Conservation (phyloP, 2,113 vertebrate genomes). For the Orthonyx spaldingii region DNA sequence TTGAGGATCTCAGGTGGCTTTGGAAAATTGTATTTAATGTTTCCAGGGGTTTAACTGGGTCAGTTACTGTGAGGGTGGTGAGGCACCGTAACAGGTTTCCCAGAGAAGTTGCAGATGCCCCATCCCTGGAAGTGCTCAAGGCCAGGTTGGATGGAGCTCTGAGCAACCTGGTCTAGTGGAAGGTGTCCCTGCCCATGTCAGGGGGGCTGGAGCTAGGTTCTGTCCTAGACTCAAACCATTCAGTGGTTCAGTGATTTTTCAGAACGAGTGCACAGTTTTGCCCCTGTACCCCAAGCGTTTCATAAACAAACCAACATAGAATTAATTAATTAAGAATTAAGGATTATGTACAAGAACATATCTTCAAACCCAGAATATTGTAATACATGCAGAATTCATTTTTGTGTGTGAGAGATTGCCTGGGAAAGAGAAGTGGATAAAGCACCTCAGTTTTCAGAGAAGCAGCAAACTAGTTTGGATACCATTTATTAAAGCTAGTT, state of each 20-base stretch:
- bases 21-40: background rate
- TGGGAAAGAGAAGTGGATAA: background rate
- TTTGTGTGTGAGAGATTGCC: background rate
- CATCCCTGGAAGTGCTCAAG: background rate
- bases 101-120: background rate
- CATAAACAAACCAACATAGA: background rate
- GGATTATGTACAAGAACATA: background rate
- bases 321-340: too few species aligned
- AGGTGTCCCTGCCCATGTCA: background rate
- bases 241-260: background rate
- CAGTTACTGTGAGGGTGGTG: background rate
- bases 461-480: background rate
- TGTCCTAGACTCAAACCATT: background rate
- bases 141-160: background rate
- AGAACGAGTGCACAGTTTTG: background rate
- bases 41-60: background rate
- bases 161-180: background rate
- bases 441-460: background rate
- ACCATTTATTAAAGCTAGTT: background rate
- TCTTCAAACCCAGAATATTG: background rate
- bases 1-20: background rate
- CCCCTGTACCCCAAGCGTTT: background rate
- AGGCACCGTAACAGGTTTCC: background rate
- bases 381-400: background rate
- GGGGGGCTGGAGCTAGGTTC: background rate